Percentiles rank a stretch among this genome's conserved stretches.
Conservation (phyloP, 2,113 vertebrate species). For the Pseudorectes ferrugineus region DNA sequence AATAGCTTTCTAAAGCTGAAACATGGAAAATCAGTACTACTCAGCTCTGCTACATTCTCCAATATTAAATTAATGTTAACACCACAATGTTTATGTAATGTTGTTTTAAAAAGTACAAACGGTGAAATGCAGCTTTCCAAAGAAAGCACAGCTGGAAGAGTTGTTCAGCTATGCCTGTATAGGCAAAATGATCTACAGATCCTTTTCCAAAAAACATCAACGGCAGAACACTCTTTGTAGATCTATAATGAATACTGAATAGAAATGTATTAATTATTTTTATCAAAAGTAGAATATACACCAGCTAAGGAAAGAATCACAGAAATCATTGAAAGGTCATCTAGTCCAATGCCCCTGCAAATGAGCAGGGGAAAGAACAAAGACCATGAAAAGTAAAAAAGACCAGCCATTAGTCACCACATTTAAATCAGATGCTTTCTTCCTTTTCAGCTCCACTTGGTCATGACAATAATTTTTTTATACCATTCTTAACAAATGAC, state of each 20-base stretch:
- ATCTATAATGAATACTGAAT: background rate
- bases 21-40: background rate
- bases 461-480: background rate
- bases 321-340: background rate
- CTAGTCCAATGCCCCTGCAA: background rate
- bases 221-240: background rate
- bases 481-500: background rate
- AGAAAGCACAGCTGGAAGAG: background rate
- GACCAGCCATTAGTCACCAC: background rate
- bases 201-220: background rate
- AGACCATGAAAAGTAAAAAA: background rate
- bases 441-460: background rate
- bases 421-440: background rate
- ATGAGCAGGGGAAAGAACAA: background rate
- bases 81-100: background rate
- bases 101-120: background rate
- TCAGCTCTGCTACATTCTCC: background rate
- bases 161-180: background rate
- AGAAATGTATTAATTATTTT: background rate
- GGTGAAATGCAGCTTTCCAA: background rate
- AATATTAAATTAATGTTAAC: background rate
- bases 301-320: background rate
- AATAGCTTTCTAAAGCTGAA: background rate
- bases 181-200: background rate
- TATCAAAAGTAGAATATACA: background rate